A percentile compares a stretch with the other conserved stretches of the same genome.
Evolutionary conservation across 2,113 vertebrate genomes (phyloP).

Genomic region (Cyanoramphus novaezelandiae): DNA sequence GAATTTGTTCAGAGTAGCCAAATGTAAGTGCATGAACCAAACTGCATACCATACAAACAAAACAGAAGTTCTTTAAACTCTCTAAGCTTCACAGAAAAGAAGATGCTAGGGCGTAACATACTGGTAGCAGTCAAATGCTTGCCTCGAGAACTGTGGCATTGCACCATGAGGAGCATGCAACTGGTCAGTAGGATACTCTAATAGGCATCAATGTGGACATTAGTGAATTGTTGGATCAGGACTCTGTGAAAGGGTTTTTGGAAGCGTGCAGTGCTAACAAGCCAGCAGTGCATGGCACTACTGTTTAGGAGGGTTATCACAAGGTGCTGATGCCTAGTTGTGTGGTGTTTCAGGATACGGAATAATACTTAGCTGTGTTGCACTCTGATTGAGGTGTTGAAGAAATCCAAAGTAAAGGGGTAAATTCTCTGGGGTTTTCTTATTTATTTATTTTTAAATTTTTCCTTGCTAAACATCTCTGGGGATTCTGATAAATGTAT

Average conservation of each 20-base stretch:
- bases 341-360: neutral
- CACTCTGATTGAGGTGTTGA: neutral
- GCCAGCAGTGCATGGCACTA: neutral
- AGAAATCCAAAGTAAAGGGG: neutral
- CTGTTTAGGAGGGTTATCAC: neutral
- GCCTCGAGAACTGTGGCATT: neutral
- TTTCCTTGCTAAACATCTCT: neutral
- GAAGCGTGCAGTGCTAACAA: neutral
- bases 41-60: neutral
- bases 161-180: neutral
- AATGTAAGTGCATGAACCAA: neutral
- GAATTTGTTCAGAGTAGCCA: neutral
- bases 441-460: neutral
- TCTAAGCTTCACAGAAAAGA: neutral
- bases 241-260: neutral
- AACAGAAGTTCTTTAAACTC: neutral
- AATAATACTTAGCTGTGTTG: neutral
- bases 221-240: neutral
- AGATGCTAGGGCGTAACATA: neutral
- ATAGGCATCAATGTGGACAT: neutral
- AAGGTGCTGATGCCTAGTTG: neutral
- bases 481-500: neutral
- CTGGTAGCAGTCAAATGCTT: neutral
- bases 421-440: neutral
- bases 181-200: neutral